These are phyloP conservation scores for Coregonus sp. DNA, from an alignment of 2,797 vertebrate species.

Conservation along the genomic window DNA sequence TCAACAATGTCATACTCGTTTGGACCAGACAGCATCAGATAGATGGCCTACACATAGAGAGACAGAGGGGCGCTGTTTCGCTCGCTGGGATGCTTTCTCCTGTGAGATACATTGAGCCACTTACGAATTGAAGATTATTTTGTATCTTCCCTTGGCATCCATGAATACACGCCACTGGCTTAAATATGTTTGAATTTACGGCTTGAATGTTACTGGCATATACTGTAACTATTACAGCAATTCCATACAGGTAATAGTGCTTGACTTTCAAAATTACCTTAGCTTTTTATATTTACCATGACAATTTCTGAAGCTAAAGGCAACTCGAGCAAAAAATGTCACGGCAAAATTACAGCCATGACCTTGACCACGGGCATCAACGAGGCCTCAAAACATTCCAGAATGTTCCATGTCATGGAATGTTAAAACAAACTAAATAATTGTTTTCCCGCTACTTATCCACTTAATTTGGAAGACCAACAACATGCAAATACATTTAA, in stretches of 20 bases:
- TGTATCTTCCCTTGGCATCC: too few relatives aligned
- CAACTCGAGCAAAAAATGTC: not conserved
- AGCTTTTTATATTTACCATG: not conserved
- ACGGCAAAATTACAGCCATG: too few relatives aligned
- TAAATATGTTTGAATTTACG: not conserved
- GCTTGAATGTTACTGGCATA: not conserved
- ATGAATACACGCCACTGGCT: not conserved
- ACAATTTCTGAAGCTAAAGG: not conserved
- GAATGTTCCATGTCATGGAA: not conserved
- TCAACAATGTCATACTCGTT: too few relatives aligned
- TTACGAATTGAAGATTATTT: too few relatives aligned
- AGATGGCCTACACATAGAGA: too few relatives aligned
- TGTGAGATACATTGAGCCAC: too few relatives aligned
- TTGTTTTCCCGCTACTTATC: slow-evolving; percentile 49
- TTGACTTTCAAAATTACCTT: not conserved
- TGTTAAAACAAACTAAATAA: not conserved
- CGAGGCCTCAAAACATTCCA: not conserved
- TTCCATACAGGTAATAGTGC: not conserved
- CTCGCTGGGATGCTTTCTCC: too few relatives aligned
- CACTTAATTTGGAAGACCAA: slow-evolving; percentile 65
- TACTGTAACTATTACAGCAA: not conserved
- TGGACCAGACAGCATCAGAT: too few relatives aligned
- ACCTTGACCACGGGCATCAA: not conserved
- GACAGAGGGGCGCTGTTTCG: too few relatives aligned
- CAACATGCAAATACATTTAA: slow-evolving; percentile 39